A percentile compares a stretch with the other conserved stretches of the same genome.
These are phyloP conservation scores for Penaeus vannamei DNA, from an alignment of 1,140 invertebrate species.

Conservation along the genomic window DNA sequence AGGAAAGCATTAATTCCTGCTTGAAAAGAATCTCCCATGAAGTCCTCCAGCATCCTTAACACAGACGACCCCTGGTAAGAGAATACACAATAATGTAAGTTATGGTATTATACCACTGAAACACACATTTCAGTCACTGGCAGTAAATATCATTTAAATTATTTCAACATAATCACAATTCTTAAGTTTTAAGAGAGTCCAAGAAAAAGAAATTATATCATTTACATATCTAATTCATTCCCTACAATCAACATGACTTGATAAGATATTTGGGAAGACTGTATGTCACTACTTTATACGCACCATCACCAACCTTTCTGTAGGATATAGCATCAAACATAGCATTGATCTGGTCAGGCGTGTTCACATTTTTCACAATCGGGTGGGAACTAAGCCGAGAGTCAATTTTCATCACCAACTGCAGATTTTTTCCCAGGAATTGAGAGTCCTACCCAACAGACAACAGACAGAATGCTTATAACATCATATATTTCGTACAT, in stretches of 20 bases:
- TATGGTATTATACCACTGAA: not conserved
- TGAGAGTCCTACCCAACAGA: conserved; percentile 83
- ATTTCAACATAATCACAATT: too few relatives aligned
- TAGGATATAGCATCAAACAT: conserved; percentile 91
- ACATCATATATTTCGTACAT: too few relatives aligned
- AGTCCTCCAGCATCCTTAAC: conserved; percentile 90
- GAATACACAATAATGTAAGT: too few relatives aligned
- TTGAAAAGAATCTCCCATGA: conserved; percentile 84
- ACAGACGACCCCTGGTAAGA: conserved; percentile 83
- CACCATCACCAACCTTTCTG: conserved; percentile 79
- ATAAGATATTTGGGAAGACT: too few relatives aligned
- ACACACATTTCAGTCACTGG: not conserved
- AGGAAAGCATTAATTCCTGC: conserved; percentile 83
- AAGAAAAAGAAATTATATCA: too few relatives aligned
- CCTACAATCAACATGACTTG: too few relatives aligned
- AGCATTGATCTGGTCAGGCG: conserved; percentile 82
- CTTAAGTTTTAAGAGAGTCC: too few relatives aligned
- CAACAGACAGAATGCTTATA: conserved; percentile 68
- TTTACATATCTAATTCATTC: too few relatives aligned
- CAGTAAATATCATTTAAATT: too few relatives aligned
- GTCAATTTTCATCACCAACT: conserved; percentile 83
- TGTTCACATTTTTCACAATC: conserved; percentile 77
- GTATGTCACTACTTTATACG: not conserved
- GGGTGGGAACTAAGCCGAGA: conserved; percentile 81
- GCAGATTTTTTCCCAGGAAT: conserved; percentile 81